A percentile compares a stretch with the other conserved stretches of the same genome.
phyloP scores from a whole-genome alignment of 2,113 vertebrate genomes.

The Strix uralensis region DNA sequence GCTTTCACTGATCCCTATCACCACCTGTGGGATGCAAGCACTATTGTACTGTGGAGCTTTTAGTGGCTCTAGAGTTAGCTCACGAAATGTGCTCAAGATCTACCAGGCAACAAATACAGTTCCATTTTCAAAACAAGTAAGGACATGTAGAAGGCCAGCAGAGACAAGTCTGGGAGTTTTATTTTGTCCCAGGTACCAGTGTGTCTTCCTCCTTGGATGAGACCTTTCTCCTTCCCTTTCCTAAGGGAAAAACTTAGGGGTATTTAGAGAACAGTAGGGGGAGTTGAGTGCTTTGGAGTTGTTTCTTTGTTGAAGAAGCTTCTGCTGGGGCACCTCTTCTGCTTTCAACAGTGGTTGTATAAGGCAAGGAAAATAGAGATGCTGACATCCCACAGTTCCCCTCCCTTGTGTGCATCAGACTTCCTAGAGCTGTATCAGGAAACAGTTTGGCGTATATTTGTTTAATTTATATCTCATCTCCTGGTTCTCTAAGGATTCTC shows the following conservation, averaged over 20 bases:
- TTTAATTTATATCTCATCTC: neutral
- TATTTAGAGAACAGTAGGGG: neutral
- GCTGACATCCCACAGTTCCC: neutral
- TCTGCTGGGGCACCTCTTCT: neutral
- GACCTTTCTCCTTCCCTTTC: neutral
- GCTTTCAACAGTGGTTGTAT: neutral
- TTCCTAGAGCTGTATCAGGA: neutral
- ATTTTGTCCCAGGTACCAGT: neutral
- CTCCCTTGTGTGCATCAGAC: neutral
- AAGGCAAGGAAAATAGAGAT: neutral
- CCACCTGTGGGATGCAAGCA: neutral
- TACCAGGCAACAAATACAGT: neutral
- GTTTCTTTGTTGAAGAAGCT: neutral
- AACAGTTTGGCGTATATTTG: neutral
- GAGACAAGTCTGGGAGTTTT: neutral
- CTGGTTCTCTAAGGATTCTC: neutral
- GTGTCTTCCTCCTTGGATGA: neutral
- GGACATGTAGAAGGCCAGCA: neutral
- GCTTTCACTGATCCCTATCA: neutral
- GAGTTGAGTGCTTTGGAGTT: neutral
- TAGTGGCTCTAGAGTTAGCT: neutral
- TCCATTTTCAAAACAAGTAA: neutral
- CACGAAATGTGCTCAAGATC: neutral
- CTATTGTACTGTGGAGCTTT: neutral
- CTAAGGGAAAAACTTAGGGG: neutral